These are phyloP conservation scores for Ascaphus truei DNA, from an alignment of 2,113 vertebrate genomes.

Conservation along the genomic window DNA sequence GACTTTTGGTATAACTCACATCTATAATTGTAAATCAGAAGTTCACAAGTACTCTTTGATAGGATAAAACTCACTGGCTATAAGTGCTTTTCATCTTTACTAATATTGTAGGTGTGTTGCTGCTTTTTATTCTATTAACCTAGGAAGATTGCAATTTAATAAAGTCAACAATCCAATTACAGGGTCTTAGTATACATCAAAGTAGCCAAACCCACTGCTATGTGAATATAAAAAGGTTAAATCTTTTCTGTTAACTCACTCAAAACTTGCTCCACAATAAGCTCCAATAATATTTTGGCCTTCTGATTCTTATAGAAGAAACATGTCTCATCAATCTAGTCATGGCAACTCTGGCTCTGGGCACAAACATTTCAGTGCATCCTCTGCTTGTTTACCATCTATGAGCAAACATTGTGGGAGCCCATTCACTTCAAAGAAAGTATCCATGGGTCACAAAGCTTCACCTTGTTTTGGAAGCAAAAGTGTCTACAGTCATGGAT, in stretches of 20 bases:
- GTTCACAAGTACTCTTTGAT: background rate
- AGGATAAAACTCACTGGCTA: background rate
- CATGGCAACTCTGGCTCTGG: background rate
- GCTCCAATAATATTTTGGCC: background rate
- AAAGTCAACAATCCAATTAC: conserved; percentile 5
- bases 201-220: conserved; percentile 9
- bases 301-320: background rate
- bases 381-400: conserved; percentile 15
- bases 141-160: conserved; percentile 4
- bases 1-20: too few species aligned
- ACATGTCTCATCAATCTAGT: conserved; percentile 8
- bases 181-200: conserved; percentile 8
- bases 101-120: conserved; percentile 18
- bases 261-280: background rate
- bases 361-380: conserved; percentile 12
- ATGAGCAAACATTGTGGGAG: background rate
- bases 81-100: conserved; percentile 23
- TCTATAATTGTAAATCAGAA: background rate
- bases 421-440: background rate
- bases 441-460: conserved; percentile 16
- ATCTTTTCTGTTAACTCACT: background rate
- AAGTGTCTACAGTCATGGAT: conserved; percentile 6
- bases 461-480: conserved; percentile 10
- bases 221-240: background rate
- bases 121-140: background rate